Evolutionary conservation across 2,888 invertebrate species (phyloP), one percentile per base, ranked within the genome.

Genomic region (Diaphora mendica): DNA sequence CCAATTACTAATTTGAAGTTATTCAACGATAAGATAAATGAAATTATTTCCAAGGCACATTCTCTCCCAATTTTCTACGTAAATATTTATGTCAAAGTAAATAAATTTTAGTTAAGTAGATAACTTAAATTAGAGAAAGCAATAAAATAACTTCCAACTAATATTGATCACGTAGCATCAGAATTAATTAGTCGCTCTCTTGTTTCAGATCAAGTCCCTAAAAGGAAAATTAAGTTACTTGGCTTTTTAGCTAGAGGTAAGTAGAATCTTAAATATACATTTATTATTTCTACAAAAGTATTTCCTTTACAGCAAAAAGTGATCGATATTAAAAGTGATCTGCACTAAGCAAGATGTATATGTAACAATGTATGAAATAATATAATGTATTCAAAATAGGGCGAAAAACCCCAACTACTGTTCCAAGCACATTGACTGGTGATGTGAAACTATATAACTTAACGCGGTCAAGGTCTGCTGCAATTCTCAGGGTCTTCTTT

Each of bases 221-320:
- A 84, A 70, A 86, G 87, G 80, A 87, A 86, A 78, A 84, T 88
- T 71, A 90, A 87, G 82, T 78, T 76, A 64, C 78, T 89, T 64
- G 88, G 88, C 78, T 88, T 89, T 76, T 82, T 89, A 74, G 80
- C 87, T 0, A 85, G 89, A 81, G 90, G 91, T 91, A 82, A 86
- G 88, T 82, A 73, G 35, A 30, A 48, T 65, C 20, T n/a, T 51
- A 15, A 39, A 44, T 44, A 42, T 42, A 17, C 30, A 35, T 70
- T 39, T 33, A 44, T 20, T 44, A 17, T 33, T 64, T 65, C 20
- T 48, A 15, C 23, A 64, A 23, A 70, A 64, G 23, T 30, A 48
- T 30, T 17, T 67, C 5, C 26, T 67, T 66, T 9, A 23, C 7
- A 35, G 35, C 13, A 42, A 17, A 33, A 68, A 26, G 26, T 51